These are phyloP conservation scores for Ernsta delagoae DNA, from an alignment of 2,888 invertebrate genomes.

Conservation along the genomic window DNA sequence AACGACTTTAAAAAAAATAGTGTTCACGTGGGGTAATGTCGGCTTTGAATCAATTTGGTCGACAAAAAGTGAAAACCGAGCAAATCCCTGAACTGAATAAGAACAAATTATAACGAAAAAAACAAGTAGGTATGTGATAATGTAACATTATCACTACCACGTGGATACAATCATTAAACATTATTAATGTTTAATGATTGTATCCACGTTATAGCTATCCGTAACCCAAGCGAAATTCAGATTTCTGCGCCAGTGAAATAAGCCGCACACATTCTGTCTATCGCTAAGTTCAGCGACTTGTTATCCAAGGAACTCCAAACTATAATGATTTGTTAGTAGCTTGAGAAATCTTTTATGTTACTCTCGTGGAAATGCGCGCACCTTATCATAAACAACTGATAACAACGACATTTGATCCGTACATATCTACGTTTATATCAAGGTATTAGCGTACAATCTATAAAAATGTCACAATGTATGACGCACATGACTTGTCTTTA, in stretches of 20 bases:
- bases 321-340: neutral
- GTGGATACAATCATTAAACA: too few species aligned
- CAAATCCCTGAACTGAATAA: too few species aligned
- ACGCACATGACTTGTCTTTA: constrained; percentile 20
- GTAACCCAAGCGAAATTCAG: neutral
- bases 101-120: too few species aligned
- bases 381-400: constrained; percentile 12
- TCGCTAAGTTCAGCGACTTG: neutral
- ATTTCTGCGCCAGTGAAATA: neutral
- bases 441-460: constrained; percentile 12
- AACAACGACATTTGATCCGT: neutral
- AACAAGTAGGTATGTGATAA: too few species aligned
- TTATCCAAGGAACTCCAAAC: neutral
- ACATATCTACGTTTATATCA: constrained; percentile 19
- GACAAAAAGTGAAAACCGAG: too few species aligned
- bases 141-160: too few species aligned
- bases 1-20: too few species aligned
- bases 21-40: too few species aligned
- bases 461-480: constrained; percentile 39
- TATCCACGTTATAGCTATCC: too few species aligned
- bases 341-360: neutral
- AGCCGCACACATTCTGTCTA: neutral
- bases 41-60: too few species aligned
- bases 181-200: too few species aligned
- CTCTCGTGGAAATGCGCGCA: neutral